Percentiles rank a stretch among this genome's conserved stretches.
These are phyloP conservation scores for Saccostrea cuccullata DNA, from an alignment of 1,140 invertebrate species.

Conservation along the genomic window DNA sequence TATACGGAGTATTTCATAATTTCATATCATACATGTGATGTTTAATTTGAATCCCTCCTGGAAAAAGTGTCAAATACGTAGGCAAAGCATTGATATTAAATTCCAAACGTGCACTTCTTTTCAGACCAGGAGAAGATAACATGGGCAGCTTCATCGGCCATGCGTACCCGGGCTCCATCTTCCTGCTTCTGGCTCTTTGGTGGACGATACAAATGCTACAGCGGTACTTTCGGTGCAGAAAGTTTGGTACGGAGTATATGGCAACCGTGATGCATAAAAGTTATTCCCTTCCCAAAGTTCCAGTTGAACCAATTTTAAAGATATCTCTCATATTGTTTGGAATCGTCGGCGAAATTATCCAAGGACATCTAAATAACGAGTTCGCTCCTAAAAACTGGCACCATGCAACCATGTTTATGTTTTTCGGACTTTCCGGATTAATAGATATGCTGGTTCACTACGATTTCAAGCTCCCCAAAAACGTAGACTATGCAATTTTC, in stretches of 20 bases:
- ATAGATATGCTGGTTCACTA: conserved; percentile 77
- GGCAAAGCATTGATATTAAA: no score
- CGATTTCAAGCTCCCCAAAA: conserved; percentile 66
- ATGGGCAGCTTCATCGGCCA: conserved; percentile 80
- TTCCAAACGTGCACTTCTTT: not conserved
- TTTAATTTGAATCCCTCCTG: no score
- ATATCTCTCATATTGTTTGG: conserved; percentile 49
- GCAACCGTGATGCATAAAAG: not conserved
- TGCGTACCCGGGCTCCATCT: conserved; percentile 80
- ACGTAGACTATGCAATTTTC: conserved; percentile 59
- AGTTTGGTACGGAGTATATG: not conserved
- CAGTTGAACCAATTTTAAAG: conserved; percentile 58
- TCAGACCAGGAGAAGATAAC: not conserved
- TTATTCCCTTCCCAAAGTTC: not conserved
- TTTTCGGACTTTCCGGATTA: conserved; percentile 78
- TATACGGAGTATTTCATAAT: no score
- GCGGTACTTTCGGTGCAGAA: conserved; percentile 68
- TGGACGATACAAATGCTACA: conserved; percentile 78
- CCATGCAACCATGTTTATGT: conserved; percentile 81
- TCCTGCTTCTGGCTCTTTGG: conserved; percentile 79
- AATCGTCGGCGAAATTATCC: conserved; percentile 46
- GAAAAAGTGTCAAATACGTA: not conserved
- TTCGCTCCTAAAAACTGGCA: conserved; percentile 75
- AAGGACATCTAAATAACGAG: conserved; percentile 42
- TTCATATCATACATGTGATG: no score